Evolutionary conservation across 2,888 invertebrate species (phyloP).

Genomic region (Zygothrica quintamaculata): DNA sequence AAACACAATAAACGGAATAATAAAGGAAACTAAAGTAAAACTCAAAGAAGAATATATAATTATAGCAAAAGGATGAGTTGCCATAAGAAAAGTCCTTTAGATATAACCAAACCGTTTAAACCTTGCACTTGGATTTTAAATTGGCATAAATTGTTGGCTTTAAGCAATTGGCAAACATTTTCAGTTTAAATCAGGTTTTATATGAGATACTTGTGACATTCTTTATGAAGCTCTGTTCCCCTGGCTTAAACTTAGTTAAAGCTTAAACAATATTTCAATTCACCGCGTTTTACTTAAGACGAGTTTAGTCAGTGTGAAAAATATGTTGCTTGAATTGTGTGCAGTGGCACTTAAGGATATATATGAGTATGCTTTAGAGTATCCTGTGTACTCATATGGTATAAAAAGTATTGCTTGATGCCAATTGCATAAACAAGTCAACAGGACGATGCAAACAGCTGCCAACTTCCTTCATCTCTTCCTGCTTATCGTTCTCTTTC

Average conservation of each 20-base stretch:
- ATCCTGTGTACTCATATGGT: constrained; percentile 3
- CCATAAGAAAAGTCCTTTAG: no score
- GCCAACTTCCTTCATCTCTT: constrained; percentile 2
- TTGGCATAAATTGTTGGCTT: no score
- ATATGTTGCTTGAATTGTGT: constrained; percentile 27
- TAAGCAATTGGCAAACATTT: no score
- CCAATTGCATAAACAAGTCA: constrained; percentile 58
- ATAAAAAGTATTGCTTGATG: constrained; percentile 28
- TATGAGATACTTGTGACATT: no score
- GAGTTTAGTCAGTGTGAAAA: constrained; percentile 15
- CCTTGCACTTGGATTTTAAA: no score
- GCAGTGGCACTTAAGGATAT: constrained; percentile 13
- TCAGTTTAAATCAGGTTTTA: no score
- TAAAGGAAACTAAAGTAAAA: neutral
- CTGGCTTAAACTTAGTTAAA: neutral
- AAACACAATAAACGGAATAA: no score
- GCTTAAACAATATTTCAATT: constrained; percentile 18
- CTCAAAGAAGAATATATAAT: no score
- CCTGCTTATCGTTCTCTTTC: neutral
- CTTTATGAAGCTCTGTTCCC: neutral
- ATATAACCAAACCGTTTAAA: no score
- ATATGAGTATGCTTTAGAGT: constrained; percentile 3
- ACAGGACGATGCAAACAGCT: constrained; percentile 28
- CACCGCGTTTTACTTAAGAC: constrained; percentile 14
- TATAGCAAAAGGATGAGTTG: no score